phyloP scores from a whole-genome alignment of 2,888 invertebrate genomes.

The Limnephilus lunatus region DNA sequence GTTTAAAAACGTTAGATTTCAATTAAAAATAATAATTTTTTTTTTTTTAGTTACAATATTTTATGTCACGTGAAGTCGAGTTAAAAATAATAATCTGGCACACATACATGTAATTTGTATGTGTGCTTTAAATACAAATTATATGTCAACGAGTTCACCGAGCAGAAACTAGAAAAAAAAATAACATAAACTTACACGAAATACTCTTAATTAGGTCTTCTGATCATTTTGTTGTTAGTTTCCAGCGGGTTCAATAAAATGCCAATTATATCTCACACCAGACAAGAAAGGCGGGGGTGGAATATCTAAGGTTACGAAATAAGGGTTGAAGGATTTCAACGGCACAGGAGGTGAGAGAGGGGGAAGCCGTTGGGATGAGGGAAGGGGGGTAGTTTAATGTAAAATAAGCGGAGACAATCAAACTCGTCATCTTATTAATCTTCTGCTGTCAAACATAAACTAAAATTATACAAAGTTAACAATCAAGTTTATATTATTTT shows the following conservation, averaged over 20 bases:
- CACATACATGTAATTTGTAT: no score
- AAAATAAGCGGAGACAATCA: not conserved
- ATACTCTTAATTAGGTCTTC: not conserved
- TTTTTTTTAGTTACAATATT: no score
- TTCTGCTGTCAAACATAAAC: not conserved
- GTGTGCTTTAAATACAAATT: not conserved
- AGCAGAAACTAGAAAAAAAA: not conserved
- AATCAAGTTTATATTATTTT: not conserved
- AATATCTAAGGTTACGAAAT: conserved; percentile 36
- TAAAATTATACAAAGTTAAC: not conserved
- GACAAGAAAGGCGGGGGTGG: conserved; percentile 9
- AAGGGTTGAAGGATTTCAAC: conserved; percentile 18
- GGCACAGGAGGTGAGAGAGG: not conserved
- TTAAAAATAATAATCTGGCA: no score
- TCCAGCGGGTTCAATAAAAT: conserved; percentile 27
- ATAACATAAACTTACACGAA: not conserved
- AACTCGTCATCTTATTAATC: conserved; percentile 1
- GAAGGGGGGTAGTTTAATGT: not conserved
- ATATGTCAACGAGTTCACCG: not conserved
- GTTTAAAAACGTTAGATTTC: no score
- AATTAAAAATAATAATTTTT: no score
- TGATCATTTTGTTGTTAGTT: not conserved
- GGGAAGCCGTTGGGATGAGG: not conserved
- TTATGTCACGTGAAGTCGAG: no score
- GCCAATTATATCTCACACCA: conserved; percentile 22